Evolutionary conservation across 1,140 invertebrate species (phyloP), one percentile per base, ranked within the genome.

Genomic region (Drosophila tsacasi): DNA sequence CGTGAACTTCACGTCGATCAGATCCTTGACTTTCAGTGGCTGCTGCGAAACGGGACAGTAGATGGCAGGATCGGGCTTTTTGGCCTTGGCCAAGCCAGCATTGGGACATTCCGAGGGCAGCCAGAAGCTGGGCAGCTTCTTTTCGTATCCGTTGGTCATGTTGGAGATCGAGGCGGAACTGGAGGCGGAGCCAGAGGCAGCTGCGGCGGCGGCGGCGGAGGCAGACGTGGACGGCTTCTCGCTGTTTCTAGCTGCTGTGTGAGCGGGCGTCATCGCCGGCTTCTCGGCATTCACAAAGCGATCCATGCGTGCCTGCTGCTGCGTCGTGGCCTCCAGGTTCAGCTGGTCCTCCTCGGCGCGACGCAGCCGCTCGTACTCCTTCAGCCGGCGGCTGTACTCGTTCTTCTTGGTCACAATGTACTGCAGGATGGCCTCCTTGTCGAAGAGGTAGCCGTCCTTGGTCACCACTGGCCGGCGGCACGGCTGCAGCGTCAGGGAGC

Each of bases 351-450:
- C 94, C 71, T 97, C 95, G 79, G 96, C 95, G 79, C 96, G 95
- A 66, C 97, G 96, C 85, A 99, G 96, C 80, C 97, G 98, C 92
- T 99, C 97, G 93, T 97, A 99, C 92, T 98, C 97, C 92, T 99
- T 99, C 52, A 98, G 74, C 93, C 98, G 97, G 54, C 96, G 95
- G 19, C 95, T 95, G 80, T 98, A 97, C 93, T 99, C 98, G 83
- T 95, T 97, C 92, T 99, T 99, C 93, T 99, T 99, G 2, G 97
- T 95, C 37, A 99, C 95, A 59, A 99, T 97, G 81, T 99, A 99
- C 92, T 99, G 96, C 10, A 99, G 92, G 77, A 99, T 98, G 4
- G 98, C 97, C 95, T 99, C 98, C 93, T 99, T 99, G 84, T 99
- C 99, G 94, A 97, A 99, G 1, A 99, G 94, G 93, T 96, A 98